phyloP scores from a whole-genome alignment of 2,113 vertebrate species.

The Petrocephalus zakoni region DNA sequence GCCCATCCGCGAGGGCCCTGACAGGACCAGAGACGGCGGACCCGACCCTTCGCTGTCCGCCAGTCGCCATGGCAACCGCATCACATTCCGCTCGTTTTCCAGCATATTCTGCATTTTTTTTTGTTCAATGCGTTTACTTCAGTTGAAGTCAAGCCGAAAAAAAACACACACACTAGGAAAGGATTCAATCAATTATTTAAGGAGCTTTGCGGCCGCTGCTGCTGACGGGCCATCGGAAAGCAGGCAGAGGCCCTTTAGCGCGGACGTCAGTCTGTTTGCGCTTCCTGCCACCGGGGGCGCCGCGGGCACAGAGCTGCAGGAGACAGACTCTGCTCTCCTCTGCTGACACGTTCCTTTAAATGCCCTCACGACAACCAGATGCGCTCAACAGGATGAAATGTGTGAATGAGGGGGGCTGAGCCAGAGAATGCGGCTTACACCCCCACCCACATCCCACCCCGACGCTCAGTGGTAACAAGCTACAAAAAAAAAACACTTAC shows the following conservation, averaged over 20 bases:
- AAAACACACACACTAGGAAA: neutral
- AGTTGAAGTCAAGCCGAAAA: neutral
- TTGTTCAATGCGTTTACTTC: neutral
- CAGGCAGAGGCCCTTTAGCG: neutral
- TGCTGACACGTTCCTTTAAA: neutral
- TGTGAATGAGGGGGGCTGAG: neutral
- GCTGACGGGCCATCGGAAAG: neutral
- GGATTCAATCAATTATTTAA: neutral
- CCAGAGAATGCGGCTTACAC: neutral
- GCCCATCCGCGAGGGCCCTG: constrained; percentile 56
- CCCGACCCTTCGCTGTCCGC: constrained; percentile 59
- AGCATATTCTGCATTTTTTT: neutral
- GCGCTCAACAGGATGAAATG: neutral
- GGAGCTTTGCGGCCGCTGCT: neutral
- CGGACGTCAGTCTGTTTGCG: too few relatives aligned
- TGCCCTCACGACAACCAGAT: neutral
- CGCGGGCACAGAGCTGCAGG: neutral
- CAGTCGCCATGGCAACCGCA: constrained; percentile 64
- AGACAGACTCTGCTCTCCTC: neutral
- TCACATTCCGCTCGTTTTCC: constrained; percentile 29
- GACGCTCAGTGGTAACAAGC: neutral
- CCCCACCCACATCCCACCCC: neutral
- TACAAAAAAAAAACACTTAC: neutral
- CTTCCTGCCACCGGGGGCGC: neutral
- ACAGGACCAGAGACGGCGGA: constrained; percentile 67